Percentiles rank a stretch among this genome's conserved stretches.
phyloP scores from a whole-genome alignment of 2,888 invertebrate genomes.

The Chymomyza amoena region DNA sequence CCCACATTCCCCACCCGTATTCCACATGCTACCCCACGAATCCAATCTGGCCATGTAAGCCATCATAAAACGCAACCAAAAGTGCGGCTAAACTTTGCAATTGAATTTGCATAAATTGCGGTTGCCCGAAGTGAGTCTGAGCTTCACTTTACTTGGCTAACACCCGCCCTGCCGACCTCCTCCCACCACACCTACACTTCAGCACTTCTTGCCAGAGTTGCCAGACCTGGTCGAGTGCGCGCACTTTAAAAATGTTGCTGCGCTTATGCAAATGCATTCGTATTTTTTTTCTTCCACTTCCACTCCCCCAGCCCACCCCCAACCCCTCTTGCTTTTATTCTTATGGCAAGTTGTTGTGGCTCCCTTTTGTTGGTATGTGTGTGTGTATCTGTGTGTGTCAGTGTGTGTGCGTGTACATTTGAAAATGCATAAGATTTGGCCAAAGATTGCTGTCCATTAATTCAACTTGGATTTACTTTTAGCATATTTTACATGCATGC shows the following conservation, averaged over 20 bases:
- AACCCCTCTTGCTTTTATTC: background rate
- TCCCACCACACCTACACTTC: background rate
- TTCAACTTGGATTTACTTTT: constrained; percentile 73
- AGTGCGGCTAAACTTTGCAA: constrained; percentile 71
- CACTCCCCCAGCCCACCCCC: background rate
- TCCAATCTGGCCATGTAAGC: constrained; percentile 34
- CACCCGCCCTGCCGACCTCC: background rate
- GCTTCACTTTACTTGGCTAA: background rate
- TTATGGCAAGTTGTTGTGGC: constrained; percentile 5
- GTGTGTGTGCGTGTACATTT: constrained; percentile 46
- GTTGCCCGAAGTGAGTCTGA: constrained; percentile 21
- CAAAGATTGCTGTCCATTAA: constrained; percentile 74
- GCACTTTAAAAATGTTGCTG: constrained; percentile 40
- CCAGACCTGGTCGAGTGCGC: constrained; percentile 1
- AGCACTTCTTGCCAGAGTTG: constrained; percentile 8
- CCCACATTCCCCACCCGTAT: background rate
- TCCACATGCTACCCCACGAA: background rate
- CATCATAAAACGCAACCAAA: constrained; percentile 62
- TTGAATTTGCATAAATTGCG: constrained; percentile 74
- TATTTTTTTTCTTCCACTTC: constrained; percentile 7
- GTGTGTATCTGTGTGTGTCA: no score
- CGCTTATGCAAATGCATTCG: constrained; percentile 62
- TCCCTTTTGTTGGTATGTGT: constrained; percentile 8
- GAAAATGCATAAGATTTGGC: constrained; percentile 71
- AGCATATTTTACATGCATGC: constrained; percentile 72